Evolutionary conservation across 2,888 invertebrate genomes (phyloP).

Genomic region (Andrena camellia): DNA sequence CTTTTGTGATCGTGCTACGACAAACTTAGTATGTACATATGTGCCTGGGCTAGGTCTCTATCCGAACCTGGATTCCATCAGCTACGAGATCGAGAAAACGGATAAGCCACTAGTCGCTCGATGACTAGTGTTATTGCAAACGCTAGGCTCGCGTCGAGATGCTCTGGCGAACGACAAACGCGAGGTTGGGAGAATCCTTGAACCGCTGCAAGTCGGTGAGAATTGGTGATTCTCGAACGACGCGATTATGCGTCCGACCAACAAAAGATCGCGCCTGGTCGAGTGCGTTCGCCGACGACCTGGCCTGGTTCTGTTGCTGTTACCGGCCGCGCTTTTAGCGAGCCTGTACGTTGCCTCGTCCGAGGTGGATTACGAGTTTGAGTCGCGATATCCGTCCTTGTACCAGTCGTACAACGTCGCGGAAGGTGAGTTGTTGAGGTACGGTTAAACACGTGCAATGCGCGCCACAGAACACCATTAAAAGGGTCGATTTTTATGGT

Average conservation of each 20-base stretch:
- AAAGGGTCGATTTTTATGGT: too few relatives aligned
- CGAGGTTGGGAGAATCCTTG: background rate
- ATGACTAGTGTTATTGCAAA: background rate
- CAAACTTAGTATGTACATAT: too few relatives aligned
- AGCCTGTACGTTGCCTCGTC: slow-evolving; percentile 78
- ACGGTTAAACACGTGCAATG: too few relatives aligned
- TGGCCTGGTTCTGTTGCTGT: slow-evolving; percentile 74
- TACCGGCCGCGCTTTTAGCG: slow-evolving; percentile 75
- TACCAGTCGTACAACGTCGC: slow-evolving; percentile 56
- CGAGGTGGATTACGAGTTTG: slow-evolving; percentile 69
- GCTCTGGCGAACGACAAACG: background rate
- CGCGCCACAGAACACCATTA: too few relatives aligned
- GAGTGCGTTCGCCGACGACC: slow-evolving; percentile 78
- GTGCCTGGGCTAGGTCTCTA: too few relatives aligned
- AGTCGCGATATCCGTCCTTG: slow-evolving; percentile 66
- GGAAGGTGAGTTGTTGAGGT: slow-evolving; percentile 69
- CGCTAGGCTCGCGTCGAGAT: background rate
- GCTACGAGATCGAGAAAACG: too few relatives aligned
- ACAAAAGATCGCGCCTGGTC: slow-evolving; percentile 45
- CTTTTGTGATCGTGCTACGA: too few relatives aligned
- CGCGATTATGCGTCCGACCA: background rate
- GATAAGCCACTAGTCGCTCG: background rate
- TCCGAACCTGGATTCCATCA: too few relatives aligned
- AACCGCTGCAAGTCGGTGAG: background rate
- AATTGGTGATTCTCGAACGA: background rate